phyloP scores from a whole-genome alignment of 92 coral and sea anemone genomes.

The Epizoanthus stellaris region DNA sequence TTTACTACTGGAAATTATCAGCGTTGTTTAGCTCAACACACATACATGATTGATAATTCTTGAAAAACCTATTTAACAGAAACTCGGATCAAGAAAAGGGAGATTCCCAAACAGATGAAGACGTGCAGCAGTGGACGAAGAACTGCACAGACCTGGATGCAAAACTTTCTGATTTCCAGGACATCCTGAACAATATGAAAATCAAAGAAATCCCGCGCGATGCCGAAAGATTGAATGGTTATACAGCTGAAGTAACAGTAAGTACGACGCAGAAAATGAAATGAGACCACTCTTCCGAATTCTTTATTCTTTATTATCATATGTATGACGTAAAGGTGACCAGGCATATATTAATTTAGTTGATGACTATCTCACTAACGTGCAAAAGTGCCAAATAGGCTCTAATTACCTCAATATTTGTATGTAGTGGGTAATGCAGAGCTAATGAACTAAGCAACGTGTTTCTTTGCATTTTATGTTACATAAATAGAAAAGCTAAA shows the following conservation, averaged over 20 bases:
- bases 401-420: too few species aligned
- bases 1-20: too few species aligned
- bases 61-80: background rate
- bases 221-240: constrained; percentile 18
- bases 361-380: too few species aligned
- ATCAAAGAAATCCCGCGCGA: constrained; percentile 29
- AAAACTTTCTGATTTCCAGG: constrained; percentile 18
- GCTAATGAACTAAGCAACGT: too few species aligned
- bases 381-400: too few species aligned
- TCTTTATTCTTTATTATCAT: background rate
- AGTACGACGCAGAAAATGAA: background rate
- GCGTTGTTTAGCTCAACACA: too few species aligned
- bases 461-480: too few species aligned
- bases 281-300: background rate
- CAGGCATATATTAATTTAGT: too few species aligned
- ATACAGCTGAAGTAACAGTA: constrained; percentile 40
- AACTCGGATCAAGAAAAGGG: background rate
- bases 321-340: too few species aligned
- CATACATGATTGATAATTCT: too few species aligned
- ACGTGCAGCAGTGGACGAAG: constrained; percentile 7
- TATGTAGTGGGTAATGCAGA: too few species aligned
- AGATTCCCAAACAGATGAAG: background rate
- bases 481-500: too few species aligned
- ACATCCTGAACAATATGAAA: constrained; percentile 29
- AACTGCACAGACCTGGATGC: constrained; percentile 5